phyloP scores from a whole-genome alignment of 2,113 vertebrate species.

The Boulengeromyrus knoepffleri region DNA sequence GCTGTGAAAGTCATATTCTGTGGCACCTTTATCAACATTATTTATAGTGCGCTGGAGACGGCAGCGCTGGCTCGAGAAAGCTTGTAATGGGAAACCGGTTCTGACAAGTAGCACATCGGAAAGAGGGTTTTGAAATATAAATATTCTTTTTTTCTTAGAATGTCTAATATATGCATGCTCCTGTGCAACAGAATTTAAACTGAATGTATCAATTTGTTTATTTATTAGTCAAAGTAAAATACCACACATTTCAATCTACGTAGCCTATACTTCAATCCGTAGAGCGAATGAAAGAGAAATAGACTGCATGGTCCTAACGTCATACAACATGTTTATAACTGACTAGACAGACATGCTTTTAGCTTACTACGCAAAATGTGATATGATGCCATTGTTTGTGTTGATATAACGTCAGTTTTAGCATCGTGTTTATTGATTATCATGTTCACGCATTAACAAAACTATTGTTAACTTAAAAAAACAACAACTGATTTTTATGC shows the following conservation, averaged over 20 bases:
- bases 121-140: slow-evolving; percentile 20
- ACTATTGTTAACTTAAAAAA: not conserved
- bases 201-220: not conserved
- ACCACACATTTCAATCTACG: not conserved
- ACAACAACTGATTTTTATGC: not conserved
- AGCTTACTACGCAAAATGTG: not conserved
- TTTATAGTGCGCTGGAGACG: slow-evolving; percentile 72
- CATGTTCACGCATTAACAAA: not conserved
- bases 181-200: not conserved
- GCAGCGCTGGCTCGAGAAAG: slow-evolving; percentile 50
- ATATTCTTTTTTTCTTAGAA: slow-evolving; percentile 9
- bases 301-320: not conserved
- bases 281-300: not conserved
- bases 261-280: not conserved
- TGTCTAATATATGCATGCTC: not conserved
- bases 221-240: not conserved
- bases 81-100: slow-evolving; percentile 54
- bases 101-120: slow-evolving; percentile 21
- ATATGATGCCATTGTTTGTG: not conserved
- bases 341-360: not conserved
- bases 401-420: not conserved
- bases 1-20: slow-evolving; percentile 88
- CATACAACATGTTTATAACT: not conserved
- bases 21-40: slow-evolving; percentile 89
- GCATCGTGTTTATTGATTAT: not conserved